Conservation (phyloP, 1,140 invertebrate genomes). For the Rhyzopertha dominica region DNA sequence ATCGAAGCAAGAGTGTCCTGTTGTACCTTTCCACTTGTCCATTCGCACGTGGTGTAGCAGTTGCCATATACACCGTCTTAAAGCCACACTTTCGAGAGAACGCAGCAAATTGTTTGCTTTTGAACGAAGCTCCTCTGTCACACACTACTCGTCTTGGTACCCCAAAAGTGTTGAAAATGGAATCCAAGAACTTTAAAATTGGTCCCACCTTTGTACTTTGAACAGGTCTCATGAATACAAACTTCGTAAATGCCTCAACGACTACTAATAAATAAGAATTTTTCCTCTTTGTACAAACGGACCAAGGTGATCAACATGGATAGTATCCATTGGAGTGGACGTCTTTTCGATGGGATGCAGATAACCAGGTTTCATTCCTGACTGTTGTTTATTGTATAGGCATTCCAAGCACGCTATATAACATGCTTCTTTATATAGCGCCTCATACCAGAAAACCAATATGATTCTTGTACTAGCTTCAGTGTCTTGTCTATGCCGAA, state of each 20-base stretch:
- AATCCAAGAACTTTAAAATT: not conserved
- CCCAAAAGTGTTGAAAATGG: conserved; percentile 8
- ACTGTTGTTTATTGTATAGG: conserved; percentile 4
- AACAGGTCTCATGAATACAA: conserved; percentile 30
- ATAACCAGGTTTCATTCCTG: not conserved
- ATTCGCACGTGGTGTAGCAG: conserved; percentile 25
- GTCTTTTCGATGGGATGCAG: conserved; percentile 5
- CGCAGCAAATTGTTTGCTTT: conserved; percentile 15
- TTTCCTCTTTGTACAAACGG: not conserved
- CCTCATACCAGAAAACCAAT: conserved; percentile 26
- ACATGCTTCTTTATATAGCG: conserved; percentile 4
- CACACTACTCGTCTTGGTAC: conserved; percentile 1
- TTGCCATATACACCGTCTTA: conserved; percentile 17
- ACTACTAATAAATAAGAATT: conserved; percentile 26
- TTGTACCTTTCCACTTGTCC: conserved; percentile 38
- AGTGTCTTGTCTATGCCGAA: conserved; percentile 18
- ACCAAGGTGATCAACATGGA: conserved; percentile 11
- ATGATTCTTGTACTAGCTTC: conserved; percentile 14
- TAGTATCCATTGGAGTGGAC: not conserved
- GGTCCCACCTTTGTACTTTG: conserved; percentile 16
- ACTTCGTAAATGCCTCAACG: conserved; percentile 41
- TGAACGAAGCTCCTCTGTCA: too few relatives aligned
- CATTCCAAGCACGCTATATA: conserved; percentile 3
- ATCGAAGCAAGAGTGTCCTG: conserved; percentile 22
- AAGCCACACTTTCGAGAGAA: conserved; percentile 21